Conservation (phyloP, 2,888 invertebrate genomes). For the Embidobia sp. region DNA sequence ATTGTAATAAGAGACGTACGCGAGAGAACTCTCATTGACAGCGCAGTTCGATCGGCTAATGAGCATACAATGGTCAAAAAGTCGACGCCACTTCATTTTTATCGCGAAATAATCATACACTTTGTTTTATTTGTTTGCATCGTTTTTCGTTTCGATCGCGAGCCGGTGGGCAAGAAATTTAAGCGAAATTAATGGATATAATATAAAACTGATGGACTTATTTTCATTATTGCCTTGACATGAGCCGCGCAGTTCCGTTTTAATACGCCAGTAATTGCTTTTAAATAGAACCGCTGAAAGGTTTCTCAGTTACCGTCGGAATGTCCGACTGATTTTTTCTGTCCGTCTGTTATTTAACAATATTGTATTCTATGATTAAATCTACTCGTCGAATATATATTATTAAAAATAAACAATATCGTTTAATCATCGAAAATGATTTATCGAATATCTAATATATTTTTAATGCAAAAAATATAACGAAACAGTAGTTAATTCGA, state of each 20-base stretch:
- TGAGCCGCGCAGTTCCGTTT: neutral
- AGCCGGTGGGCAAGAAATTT: constrained; percentile 16
- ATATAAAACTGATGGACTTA: constrained; percentile 17
- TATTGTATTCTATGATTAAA: too few relatives aligned
- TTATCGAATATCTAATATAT: too few relatives aligned
- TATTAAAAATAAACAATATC: too few relatives aligned
- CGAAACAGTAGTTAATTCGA: too few relatives aligned
- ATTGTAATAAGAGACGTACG: constrained; percentile 29
- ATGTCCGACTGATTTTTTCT: too few relatives aligned
- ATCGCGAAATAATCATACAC: constrained; percentile 15
- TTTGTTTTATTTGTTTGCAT: constrained; percentile 30
- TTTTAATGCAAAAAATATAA: too few relatives aligned
- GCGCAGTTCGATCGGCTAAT: constrained; percentile 24
- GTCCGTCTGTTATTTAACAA: too few relatives aligned
- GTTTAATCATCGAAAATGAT: too few relatives aligned
- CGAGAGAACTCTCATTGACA: constrained; percentile 30
- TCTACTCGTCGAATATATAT: too few relatives aligned
- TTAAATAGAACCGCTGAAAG: neutral
- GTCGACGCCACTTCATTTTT: constrained; percentile 31
- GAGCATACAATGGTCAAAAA: constrained; percentile 36
- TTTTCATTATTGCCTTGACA: constrained; percentile 6
- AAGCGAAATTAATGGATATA: constrained; percentile 29
- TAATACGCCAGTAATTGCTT: constrained; percentile 7
- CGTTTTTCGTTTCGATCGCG: neutral
- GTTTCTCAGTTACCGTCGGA: too few relatives aligned